Base-by-base conservation (phyloP, 2,797 vertebrate species). In the Phalloptychus januarius region DNA sequence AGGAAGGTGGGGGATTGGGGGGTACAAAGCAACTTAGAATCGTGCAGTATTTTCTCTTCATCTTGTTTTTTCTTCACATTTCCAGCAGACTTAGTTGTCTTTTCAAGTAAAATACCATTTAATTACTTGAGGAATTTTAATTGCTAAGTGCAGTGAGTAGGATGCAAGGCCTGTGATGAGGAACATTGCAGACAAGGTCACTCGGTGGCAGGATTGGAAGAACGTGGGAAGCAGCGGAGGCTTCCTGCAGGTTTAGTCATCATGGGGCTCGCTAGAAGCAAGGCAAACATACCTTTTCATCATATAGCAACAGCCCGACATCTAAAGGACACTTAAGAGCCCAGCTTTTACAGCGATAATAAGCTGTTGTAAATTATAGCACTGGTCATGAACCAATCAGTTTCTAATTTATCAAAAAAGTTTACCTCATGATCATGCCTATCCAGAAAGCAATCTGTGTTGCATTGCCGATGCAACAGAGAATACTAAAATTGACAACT, bases 101-200 rank as follows among this genome's bases (percentile, higher is more conserved):
- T 77, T 85, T 86, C 71, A n/a, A 80, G 85, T 88, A 79, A 78
- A 91, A 89, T 83, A 84, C 77, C 72, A 88, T 82, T 87, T 90
- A 89, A 92, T 92, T 92, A 92, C 87, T 89, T 91, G 72, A 87
- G 85, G 86, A 91, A 90, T 92, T 92, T 85, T 86, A 93, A 94
- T 93, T 92, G 89, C 85, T 75, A 40, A 80, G 87, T 71, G 1
- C 81, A 81, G 85, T 54, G 83, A 88, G 90, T 89, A 86, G 91
- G 93, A 87, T 58, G 89, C 78, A 38, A 70, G 48, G 87, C 81
- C 84, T 83, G 85, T 15, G 80, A 90, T 90, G 89, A 91, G 74
- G 78, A 89, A 87, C 54, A 75, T 45, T 74, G 82, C 71, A 77
- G 85, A 88, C 93, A 92, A 94, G 93, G 93, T 95, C 92, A 89